Evolutionary conservation across 2,888 invertebrate species (phyloP), one percentile per base, ranked within the genome.

Genomic region (Drosophila pseudotakahashii): DNA sequence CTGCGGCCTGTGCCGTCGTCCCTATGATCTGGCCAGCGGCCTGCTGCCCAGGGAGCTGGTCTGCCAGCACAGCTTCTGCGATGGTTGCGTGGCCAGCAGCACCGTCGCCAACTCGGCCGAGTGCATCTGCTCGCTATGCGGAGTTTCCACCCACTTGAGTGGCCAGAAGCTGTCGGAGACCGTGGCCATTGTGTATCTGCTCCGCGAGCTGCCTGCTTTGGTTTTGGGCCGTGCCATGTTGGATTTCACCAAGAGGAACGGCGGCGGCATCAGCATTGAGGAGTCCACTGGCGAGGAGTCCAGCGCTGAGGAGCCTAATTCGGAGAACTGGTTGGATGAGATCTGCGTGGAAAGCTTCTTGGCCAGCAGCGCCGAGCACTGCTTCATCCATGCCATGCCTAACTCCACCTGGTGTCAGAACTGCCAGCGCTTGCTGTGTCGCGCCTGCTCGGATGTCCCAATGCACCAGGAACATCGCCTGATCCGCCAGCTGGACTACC

Each of bases 311-410:
- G 34, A 10, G 7, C 7, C n/a, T 0, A 11, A 19, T 1, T 7
- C 37, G 5, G 19, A 26, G 2, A 64, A 16, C 16, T 71, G 75
- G 72, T 2, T 63, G 1, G 39, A 57, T 7, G 41, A 41, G 2
- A 2, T 54, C 7, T 47, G 42, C 13, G 36, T 60, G 2, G 44
- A 32, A 0, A 36, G n/a, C 7, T 63, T 74, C 16, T n/a, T 67
- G 9, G 68, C 63, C 42, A 55, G 62, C 53, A 63, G 64, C 48
- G 85, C 81, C 19, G 95, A 95, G 91, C 95, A 95, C 90, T 95
- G 95, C 91, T 94, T 94, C 91, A 94, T 94, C 74, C 95, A 95
- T 90, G 95, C 94, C 75, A 95, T 95, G 95, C 95, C 95, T 55
- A 93, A 94, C 83, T 94, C 94, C 26, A 92, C 95, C 68, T 96